Evolutionary conservation across 2,888 invertebrate species (phyloP).

Genomic region (Agelastica alni): DNA sequence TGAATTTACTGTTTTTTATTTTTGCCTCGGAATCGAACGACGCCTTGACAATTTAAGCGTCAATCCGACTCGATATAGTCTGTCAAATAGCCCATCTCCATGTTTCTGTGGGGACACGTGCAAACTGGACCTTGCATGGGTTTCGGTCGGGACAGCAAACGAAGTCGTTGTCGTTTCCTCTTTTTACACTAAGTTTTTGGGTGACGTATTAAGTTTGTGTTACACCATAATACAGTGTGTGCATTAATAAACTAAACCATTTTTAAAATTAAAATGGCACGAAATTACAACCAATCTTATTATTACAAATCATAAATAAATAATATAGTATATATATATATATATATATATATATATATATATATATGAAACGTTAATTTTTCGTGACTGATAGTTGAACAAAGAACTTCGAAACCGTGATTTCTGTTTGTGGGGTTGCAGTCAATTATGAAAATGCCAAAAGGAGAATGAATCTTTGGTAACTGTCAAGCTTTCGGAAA

Average conservation of each 20-base stretch:
- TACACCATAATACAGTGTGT: background rate
- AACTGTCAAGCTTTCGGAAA: too few relatives aligned
- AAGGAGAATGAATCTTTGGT: too few relatives aligned
- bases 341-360: too few relatives aligned
- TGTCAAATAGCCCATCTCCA: conserved; percentile 46
- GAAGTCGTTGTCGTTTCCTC: conserved; percentile 46
- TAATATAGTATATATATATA: too few relatives aligned
- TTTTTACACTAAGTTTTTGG: conserved; percentile 42
- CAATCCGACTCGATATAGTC: conserved; percentile 45
- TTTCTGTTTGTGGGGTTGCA: too few relatives aligned
- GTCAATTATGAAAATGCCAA: too few relatives aligned
- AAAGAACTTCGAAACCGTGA: too few relatives aligned
- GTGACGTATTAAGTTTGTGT: background rate
- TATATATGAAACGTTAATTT: too few relatives aligned
- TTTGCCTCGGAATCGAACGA: conserved; percentile 8
- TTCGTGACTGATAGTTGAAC: too few relatives aligned
- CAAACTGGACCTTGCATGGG: conserved; percentile 42
- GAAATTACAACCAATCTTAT: too few relatives aligned
- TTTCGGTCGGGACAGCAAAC: conserved; percentile 46
- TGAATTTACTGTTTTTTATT: conserved; percentile 15
- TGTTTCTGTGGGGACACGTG: conserved; percentile 43
- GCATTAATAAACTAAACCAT: conserved; percentile 5
- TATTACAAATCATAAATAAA: too few relatives aligned
- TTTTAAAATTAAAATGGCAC: too few relatives aligned
- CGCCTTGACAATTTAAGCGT: conserved; percentile 14